phyloP scores from a whole-genome alignment of 2,888 invertebrate genomes.

The Psococerastis gibbosa region DNA sequence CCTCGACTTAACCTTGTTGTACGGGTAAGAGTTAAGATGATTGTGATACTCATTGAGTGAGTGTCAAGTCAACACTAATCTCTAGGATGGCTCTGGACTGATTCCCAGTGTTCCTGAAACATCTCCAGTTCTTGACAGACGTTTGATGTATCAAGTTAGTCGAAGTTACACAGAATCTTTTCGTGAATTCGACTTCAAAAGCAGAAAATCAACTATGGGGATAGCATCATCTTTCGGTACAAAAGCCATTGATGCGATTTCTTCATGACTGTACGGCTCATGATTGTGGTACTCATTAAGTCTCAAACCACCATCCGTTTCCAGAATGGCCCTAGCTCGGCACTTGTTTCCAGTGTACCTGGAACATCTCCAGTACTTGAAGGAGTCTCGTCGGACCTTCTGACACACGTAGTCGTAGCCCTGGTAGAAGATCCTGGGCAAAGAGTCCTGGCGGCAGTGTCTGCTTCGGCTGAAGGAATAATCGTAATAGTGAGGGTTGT shows the following conservation, averaged over 20 bases:
- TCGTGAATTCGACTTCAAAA: neutral
- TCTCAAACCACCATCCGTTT: neutral
- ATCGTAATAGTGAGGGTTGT: neutral
- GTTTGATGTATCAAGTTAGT: no score
- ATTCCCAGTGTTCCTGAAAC: no score
- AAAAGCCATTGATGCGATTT: neutral
- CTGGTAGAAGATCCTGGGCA: conserved; percentile 2
- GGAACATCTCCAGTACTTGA: conserved; percentile 7
- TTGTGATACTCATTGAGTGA: no score
- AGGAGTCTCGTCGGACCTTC: conserved; percentile 1
- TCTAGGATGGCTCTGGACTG: no score
- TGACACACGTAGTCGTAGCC: conserved; percentile 8
- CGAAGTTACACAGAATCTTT: no score
- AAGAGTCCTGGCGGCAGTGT: neutral
- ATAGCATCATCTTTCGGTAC: conserved; percentile 2
- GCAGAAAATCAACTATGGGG: conserved; percentile 1
- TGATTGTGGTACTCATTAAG: conserved; percentile 7
- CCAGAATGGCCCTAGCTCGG: conserved; percentile 1
- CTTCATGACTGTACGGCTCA: neutral
- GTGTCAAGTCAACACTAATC: no score
- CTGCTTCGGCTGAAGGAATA: neutral
- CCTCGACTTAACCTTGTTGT: no score
- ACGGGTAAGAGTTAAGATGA: no score
- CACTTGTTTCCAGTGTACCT: conserved; percentile 2
- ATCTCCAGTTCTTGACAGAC: no score